A percentile compares a stretch with the other conserved stretches of the same genome.
These are phyloP conservation scores for Donacobius atricapilla DNA, from an alignment of 2,113 vertebrate species.

Conservation along the genomic window DNA sequence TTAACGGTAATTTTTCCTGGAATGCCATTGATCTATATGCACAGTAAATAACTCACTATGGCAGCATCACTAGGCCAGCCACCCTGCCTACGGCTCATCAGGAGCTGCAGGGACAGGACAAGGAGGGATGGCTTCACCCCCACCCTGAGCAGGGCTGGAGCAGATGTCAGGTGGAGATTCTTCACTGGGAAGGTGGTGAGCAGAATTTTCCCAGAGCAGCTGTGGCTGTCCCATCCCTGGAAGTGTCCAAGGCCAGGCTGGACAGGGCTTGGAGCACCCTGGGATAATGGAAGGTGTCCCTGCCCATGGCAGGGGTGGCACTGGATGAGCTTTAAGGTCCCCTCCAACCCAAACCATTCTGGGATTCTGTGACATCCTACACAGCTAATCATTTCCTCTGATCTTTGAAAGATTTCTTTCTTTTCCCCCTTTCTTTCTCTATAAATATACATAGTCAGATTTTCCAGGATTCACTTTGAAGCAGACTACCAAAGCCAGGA, in stretches of 20 bases:
- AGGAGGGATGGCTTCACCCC: too few species aligned
- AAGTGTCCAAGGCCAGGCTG: not conserved
- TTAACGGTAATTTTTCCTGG: not conserved
- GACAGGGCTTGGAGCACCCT: accelerated
- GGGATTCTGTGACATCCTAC: not conserved
- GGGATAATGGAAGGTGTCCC: not conserved
- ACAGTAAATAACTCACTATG: not conserved
- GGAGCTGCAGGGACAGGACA: not conserved
- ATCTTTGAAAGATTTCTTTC: not conserved
- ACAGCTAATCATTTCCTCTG: not conserved
- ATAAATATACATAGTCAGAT: not conserved
- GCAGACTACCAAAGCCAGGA: not conserved
- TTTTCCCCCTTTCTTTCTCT: not conserved
- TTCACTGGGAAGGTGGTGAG: not conserved
- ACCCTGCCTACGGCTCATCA: not conserved
- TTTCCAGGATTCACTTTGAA: not conserved
- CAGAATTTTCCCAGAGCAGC: not conserved
- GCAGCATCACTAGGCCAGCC: not conserved
- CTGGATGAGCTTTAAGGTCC: not conserved
- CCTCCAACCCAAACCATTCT: not conserved
- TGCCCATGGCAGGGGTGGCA: not conserved
- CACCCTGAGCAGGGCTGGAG: accelerated
- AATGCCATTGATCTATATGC: not conserved
- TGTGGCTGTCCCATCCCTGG: not conserved
- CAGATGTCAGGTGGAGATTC: not conserved